Evolutionary conservation across 2,797 vertebrate genomes (phyloP), one percentile per base, ranked within the genome.

Genomic region (Decapterus maruadsi): DNA sequence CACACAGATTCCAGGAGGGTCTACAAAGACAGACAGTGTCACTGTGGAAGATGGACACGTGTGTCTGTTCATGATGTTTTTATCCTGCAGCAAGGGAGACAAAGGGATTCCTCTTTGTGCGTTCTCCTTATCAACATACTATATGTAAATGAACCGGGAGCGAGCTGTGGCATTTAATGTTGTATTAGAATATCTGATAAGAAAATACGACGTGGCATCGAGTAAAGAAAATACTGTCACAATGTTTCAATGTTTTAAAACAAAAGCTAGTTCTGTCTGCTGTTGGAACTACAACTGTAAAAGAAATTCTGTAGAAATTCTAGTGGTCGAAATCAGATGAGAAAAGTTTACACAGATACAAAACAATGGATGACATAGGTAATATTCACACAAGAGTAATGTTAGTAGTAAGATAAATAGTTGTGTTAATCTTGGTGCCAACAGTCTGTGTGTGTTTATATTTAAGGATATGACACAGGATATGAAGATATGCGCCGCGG

Each of bases 381-480:
- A 59, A 59, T 26, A 31, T 78, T 78, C 54, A 72, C 45, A 11
- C 42, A n/a, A 43, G 48, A 81, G 48, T 45, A 81, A 59, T 13
- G 10, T 36, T 55, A 78, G 38, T 31, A 43, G 40, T 34, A 58
- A 56, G 53, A 55, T 67, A 34, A 34, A 55, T 20, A 43, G 13
- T 13, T 5, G 8, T 40, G 40, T 72, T 56, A 75, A 64, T 22
- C 4, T 59, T 14, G 3, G 60, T 75, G 34, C 53, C 61, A 58
- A 1, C 53, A 8, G 7, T 38, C 20, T 64, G n/a, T 78, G n/a
- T 26, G 16, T 57, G 54, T 66, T 71, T 69, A 46, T 63, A 16
- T 53, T 56, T 22, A 59, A 55, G 22, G 29, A 13, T 43, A 8
- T 67, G 29, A 6, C 36, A 16, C 20, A 57, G 31, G 31, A 54